These are phyloP conservation scores for Staurois parvus DNA, from an alignment of 2,797 vertebrate genomes.

Conservation along the genomic window DNA sequence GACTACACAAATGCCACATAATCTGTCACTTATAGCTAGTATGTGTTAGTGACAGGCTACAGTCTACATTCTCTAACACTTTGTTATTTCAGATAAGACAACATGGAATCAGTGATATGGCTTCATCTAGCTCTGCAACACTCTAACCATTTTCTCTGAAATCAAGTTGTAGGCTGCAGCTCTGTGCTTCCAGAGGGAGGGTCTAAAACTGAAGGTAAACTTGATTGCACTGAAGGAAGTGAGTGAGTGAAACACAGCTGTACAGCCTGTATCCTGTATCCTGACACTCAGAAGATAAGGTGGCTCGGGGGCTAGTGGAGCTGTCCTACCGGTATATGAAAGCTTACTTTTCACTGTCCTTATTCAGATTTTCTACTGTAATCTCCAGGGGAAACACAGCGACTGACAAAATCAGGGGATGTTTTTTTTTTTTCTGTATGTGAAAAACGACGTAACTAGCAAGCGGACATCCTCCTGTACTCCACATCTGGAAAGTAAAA, in stretches of 20 bases:
- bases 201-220: slow-evolving; percentile 79
- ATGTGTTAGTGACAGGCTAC: slow-evolving; percentile 50
- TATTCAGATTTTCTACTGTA: slow-evolving; percentile 82
- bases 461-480: slow-evolving; percentile 64
- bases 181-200: slow-evolving; percentile 71
- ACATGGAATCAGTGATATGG: slow-evolving; percentile 60
- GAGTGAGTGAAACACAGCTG: slow-evolving; percentile 66
- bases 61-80: slow-evolving; percentile 60
- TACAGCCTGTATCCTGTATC: slow-evolving; percentile 75
- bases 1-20: neutral
- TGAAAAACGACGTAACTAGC: slow-evolving; percentile 63
- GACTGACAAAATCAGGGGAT: slow-evolving; percentile 67
- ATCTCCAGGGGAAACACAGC: slow-evolving; percentile 75
- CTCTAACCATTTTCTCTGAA: slow-evolving; percentile 30
- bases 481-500: slow-evolving; percentile 79
- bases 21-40: neutral
- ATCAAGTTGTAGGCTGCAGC: slow-evolving; percentile 43
- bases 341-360: slow-evolving; percentile 71
- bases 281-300: slow-evolving; percentile 69
- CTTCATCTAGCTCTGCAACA: slow-evolving; percentile 50
- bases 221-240: slow-evolving; percentile 80
- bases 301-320: slow-evolving; percentile 69
- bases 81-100: slow-evolving; percentile 60
- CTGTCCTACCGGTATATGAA: slow-evolving; percentile 72
- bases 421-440: slow-evolving; percentile 50